These are phyloP conservation scores for Mormoops blainvillei DNA, from an alignment of 2,113 vertebrate genomes.

Conservation along the genomic window DNA sequence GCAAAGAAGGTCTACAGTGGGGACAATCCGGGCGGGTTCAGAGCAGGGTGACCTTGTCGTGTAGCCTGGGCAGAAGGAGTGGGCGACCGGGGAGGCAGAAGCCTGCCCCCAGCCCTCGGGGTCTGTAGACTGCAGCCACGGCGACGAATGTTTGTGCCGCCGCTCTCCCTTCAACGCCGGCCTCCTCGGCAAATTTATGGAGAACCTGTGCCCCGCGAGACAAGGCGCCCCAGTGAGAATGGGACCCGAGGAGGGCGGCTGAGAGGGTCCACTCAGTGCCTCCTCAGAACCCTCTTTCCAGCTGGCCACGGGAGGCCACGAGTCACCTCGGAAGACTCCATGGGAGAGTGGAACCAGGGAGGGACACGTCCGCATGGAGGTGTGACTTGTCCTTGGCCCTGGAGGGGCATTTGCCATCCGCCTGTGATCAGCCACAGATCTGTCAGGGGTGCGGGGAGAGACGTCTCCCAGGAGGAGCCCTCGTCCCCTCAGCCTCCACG, in stretches of 20 bases:
- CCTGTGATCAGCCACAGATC: conserved; percentile 76
- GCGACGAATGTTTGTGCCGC: fast-evolving
- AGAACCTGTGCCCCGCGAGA: neutral
- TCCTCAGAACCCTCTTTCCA: neutral
- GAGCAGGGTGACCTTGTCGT: fast-evolving
- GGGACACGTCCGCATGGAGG: neutral
- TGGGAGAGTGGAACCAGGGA: neutral
- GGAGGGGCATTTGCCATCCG: conserved; percentile 70
- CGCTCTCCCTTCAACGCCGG: fast-evolving
- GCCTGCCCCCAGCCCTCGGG: neutral
- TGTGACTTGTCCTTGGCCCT: conserved; percentile 69
- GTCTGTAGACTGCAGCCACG: neutral
- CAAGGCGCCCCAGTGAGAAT: neutral
- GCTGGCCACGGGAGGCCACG: conserved; percentile 63
- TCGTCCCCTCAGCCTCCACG: conserved; percentile 77
- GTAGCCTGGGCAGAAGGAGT: neutral
- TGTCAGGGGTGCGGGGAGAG: conserved; percentile 25
- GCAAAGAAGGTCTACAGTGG: fast-evolving
- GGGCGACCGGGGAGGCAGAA: fast-evolving
- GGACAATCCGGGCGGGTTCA: neutral
- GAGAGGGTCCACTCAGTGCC: neutral
- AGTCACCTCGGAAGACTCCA: conserved; percentile 36
- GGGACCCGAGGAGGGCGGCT: neutral
- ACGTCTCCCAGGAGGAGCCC: conserved; percentile 75
- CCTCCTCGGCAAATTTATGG: neutral